These are phyloP conservation scores for Alcedo atthis DNA, from an alignment of 2,797 vertebrate species.

Conservation along the genomic window DNA sequence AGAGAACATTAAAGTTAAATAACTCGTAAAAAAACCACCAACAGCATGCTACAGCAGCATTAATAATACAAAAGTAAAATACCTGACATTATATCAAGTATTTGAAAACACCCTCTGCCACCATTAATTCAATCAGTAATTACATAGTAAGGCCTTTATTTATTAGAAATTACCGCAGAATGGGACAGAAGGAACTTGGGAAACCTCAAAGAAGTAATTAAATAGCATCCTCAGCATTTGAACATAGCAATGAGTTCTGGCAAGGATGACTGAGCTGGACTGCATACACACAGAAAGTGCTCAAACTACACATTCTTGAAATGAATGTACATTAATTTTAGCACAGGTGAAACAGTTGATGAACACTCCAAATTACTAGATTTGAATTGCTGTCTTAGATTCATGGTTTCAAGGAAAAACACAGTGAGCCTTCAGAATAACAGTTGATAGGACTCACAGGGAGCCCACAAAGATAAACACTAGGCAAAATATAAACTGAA, in stretches of 20 bases:
- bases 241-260: neutral
- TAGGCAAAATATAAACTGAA: neutral
- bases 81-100: conserved; percentile 13
- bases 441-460: neutral
- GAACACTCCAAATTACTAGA: neutral
- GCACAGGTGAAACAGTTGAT: neutral
- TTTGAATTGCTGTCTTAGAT: neutral
- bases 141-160: neutral
- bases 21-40: neutral
- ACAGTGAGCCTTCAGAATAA: neutral
- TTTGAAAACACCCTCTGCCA: conserved; percentile 34
- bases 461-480: neutral
- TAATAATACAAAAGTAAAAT: neutral
- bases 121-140: neutral
- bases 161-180: conserved; percentile 18
- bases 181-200: neutral
- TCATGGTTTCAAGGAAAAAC: neutral
- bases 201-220: neutral
- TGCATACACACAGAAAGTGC: neutral
- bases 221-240: neutral
- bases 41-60: neutral
- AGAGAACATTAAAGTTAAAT: neutral
- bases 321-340: neutral
- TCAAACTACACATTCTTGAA: neutral
- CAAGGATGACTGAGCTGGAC: neutral